These are phyloP conservation scores for Lemur catta DNA, from an alignment of 2,797 vertebrate genomes.

Conservation along the genomic window DNA sequence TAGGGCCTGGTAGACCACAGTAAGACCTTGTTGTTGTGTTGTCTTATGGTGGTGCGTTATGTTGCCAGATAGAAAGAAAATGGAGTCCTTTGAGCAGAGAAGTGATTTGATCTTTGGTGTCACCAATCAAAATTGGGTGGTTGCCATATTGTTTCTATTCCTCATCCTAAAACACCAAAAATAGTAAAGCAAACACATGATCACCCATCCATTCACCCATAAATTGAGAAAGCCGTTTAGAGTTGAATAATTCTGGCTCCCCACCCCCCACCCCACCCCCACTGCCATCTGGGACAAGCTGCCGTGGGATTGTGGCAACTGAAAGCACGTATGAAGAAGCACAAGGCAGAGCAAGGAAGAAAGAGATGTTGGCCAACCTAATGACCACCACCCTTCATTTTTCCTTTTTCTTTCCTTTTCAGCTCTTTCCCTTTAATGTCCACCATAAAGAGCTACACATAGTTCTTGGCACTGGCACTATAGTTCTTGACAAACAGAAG, in stretches of 20 bases:
- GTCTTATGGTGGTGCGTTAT: neutral
- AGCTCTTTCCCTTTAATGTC: neutral
- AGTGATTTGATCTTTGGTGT: neutral
- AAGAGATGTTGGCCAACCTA: neutral
- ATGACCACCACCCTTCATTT: neutral
- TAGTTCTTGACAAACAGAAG: neutral
- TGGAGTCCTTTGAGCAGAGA: neutral
- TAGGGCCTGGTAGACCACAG: neutral
- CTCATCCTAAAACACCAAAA: constrained; percentile 55
- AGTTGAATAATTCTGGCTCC: constrained; percentile 5
- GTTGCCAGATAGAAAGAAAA: constrained; percentile 1
- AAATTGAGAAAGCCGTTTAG: constrained; percentile 46
- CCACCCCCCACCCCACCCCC: neutral
- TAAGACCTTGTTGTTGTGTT: neutral
- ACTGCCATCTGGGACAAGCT: constrained; percentile 57
- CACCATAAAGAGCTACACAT: neutral
- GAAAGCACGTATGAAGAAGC: neutral
- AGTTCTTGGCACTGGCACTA: neutral
- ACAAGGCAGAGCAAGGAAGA: neutral
- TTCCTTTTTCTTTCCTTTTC: neutral
- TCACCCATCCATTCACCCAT: constrained; percentile 71
- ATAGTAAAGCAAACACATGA: constrained; percentile 67
- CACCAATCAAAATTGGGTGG: neutral
- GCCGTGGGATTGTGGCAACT: neutral
- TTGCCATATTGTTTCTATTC: neutral